These are phyloP conservation scores for Carcinoscorpius rotundicauda DNA, from an alignment of 1,140 invertebrate species.

Conservation along the genomic window DNA sequence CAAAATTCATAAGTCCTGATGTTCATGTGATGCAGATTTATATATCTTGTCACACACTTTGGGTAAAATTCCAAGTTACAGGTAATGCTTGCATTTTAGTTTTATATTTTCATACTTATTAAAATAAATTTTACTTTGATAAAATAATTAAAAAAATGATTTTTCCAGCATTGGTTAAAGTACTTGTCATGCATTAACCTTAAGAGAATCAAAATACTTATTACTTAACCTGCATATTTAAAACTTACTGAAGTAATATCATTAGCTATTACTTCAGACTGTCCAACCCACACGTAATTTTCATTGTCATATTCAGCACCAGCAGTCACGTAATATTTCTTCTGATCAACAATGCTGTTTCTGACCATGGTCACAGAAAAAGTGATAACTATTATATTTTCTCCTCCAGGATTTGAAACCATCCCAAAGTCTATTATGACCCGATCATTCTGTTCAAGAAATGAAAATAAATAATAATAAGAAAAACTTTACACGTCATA, in stretches of 20 bases:
- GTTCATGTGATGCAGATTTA: too few relatives aligned
- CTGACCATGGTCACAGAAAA: conserved; percentile 33
- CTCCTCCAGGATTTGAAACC: conserved; percentile 27
- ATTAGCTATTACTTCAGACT: conserved; percentile 26
- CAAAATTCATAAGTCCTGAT: too few relatives aligned
- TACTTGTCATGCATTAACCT: conserved; percentile 1
- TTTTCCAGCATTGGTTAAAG: background rate
- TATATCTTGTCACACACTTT: too few relatives aligned
- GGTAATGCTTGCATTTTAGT: too few relatives aligned
- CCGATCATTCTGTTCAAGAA: conserved; percentile 32
- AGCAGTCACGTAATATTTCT: conserved; percentile 34
- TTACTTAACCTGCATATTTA: too few relatives aligned
- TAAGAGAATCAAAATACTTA: background rate
- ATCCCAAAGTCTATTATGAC: conserved; percentile 34
- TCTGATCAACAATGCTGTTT: conserved; percentile 21
- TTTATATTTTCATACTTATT: too few relatives aligned
- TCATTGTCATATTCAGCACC: conserved; percentile 37
- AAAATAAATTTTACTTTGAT: too few relatives aligned
- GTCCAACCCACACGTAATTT: conserved; percentile 37
- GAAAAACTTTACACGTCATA: too few relatives aligned
- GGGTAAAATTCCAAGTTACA: too few relatives aligned
- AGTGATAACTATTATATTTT: conserved; percentile 23
- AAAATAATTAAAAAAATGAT: conserved; percentile 3
- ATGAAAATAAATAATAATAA: conserved; percentile 7
- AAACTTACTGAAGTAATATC: conserved; percentile 1